Conservation (phyloP, 1,140 invertebrate species). For the Eumeta japonica region DNA sequence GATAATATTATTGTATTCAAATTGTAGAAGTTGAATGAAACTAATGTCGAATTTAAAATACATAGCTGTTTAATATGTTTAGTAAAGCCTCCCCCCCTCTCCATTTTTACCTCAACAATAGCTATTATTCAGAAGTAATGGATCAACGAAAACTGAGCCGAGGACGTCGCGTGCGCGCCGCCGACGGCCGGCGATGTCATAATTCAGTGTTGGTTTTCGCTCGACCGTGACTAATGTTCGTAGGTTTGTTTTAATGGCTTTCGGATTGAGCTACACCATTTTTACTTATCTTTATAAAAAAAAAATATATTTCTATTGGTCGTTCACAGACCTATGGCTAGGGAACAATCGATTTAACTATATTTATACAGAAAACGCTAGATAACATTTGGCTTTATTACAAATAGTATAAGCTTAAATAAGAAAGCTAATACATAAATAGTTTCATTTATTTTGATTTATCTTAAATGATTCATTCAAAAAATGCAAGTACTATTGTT, state of each 20-base stretch:
- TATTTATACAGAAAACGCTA: too few relatives aligned
- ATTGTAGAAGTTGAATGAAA: too few relatives aligned
- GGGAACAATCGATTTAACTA: too few relatives aligned
- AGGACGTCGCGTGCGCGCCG: conserved; percentile 31
- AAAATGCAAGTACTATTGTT: too few relatives aligned
- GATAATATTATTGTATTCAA: too few relatives aligned
- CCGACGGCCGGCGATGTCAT: conserved; percentile 42
- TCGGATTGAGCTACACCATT: conserved; percentile 22
- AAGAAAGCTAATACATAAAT: too few relatives aligned
- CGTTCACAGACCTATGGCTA: conserved; percentile 18
- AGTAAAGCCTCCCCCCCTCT: conserved; percentile 5
- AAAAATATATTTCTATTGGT: conserved; percentile 21
- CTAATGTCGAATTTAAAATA: too few relatives aligned
- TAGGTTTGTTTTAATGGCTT: conserved; percentile 25
- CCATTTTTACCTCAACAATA: conserved; percentile 13
- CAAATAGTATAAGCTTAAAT: too few relatives aligned
- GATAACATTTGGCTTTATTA: too few relatives aligned
- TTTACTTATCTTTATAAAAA: conserved; percentile 9
- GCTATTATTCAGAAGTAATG: conserved; percentile 22
- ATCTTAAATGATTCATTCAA: too few relatives aligned
- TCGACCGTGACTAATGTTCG: conserved; percentile 38
- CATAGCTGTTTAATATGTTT: background rate
- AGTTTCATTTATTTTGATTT: too few relatives aligned
- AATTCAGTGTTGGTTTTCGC: conserved; percentile 45
- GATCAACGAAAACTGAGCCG: conserved; percentile 47